Percentiles rank a stretch among this genome's conserved stretches.
phyloP scores from a whole-genome alignment of 2,113 vertebrate genomes.

The Upupa epops region DNA sequence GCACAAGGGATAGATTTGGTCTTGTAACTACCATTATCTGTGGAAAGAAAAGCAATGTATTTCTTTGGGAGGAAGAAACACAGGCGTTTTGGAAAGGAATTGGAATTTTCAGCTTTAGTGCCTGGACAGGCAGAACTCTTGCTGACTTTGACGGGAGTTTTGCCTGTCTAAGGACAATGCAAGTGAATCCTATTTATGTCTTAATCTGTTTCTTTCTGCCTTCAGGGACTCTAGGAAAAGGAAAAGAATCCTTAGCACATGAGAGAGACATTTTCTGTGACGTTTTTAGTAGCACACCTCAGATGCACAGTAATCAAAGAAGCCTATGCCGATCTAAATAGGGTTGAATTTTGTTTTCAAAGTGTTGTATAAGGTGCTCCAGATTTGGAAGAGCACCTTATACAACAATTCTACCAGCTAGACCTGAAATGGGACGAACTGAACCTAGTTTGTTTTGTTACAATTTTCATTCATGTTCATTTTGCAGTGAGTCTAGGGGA shows the following conservation, averaged over 20 bases:
- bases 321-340: neutral
- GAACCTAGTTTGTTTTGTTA: neutral
- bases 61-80: neutral
- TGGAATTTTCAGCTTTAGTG: constrained; percentile 15
- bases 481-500: neutral
- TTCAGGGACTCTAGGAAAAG: constrained; percentile 34
- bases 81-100: neutral
- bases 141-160: constrained; percentile 12
- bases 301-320: constrained; percentile 11
- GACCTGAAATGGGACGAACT: neutral
- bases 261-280: constrained; percentile 7
- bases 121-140: neutral
- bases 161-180: neutral
- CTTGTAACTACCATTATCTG: neutral
- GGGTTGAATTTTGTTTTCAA: constrained; percentile 22
- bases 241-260: constrained; percentile 20
- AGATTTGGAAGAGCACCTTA: too few species aligned
- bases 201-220: constrained; percentile 40
- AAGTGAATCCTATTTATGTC: constrained; percentile 35
- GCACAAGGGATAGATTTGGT: neutral
- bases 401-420: neutral
- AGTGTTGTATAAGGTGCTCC: neutral
- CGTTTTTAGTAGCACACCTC: constrained; percentile 8
- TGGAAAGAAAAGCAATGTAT: neutral
- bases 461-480: neutral